These are phyloP conservation scores for Pygmarrhopalites habei DNA, from an alignment of 1,140 invertebrate genomes.

Conservation along the genomic window DNA sequence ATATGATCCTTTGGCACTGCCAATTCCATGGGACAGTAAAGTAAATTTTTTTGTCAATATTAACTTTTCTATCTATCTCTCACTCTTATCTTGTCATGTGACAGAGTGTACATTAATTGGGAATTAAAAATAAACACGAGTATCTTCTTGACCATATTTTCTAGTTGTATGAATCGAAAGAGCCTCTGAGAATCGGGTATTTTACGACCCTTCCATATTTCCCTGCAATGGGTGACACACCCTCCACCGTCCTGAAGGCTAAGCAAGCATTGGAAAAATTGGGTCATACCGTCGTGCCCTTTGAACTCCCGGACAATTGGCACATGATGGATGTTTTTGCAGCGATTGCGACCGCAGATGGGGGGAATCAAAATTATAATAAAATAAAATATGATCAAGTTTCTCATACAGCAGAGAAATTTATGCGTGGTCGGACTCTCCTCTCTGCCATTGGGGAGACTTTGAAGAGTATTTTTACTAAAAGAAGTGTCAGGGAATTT, in stretches of 20 bases:
- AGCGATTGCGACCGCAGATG: slow-evolving; percentile 20
- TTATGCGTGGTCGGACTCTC: neutral
- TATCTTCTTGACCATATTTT: neutral
- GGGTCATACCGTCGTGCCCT: slow-evolving; percentile 29
- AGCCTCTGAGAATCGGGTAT: slow-evolving; percentile 24
- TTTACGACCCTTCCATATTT: slow-evolving; percentile 23
- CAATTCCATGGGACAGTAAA: slow-evolving; percentile 33
- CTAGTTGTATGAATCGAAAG: slow-evolving; percentile 11
- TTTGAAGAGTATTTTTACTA: neutral
- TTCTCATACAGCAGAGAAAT: slow-evolving; percentile 3
- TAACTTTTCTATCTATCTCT: neutral
- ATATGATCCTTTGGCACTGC: slow-evolving; percentile 31
- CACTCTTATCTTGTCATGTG: neutral
- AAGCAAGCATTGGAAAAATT: slow-evolving; percentile 17
- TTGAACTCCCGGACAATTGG: slow-evolving; percentile 22
- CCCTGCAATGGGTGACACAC: slow-evolving; percentile 25
- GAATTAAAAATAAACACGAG: neutral
- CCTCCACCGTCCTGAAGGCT: slow-evolving; percentile 21
- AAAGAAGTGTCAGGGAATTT: neutral
- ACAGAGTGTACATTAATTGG: neutral
- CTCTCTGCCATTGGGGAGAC: neutral
- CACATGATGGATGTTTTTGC: slow-evolving; percentile 5
- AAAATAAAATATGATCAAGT: slow-evolving; percentile 1
- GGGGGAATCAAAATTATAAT: slow-evolving; percentile 15
- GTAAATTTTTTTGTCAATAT: slow-evolving; percentile 19